phyloP scores from a whole-genome alignment of 2,888 invertebrate genomes.

The Mellilla xanthometata region DNA sequence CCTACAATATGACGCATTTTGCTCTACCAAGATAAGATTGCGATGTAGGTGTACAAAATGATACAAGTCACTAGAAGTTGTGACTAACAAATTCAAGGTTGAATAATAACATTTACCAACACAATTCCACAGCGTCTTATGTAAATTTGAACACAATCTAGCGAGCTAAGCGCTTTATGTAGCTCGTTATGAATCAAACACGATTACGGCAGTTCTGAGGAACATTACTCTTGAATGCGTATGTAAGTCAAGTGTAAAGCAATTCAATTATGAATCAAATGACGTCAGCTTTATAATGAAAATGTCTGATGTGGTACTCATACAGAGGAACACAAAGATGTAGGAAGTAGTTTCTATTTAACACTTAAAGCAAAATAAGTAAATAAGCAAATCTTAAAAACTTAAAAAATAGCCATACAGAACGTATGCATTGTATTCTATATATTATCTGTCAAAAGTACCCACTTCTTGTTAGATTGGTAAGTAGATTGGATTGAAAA shows the following conservation, averaged over 20 bases:
- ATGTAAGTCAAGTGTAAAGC: conserved; percentile 37
- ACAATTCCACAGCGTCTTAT: conserved; percentile 29
- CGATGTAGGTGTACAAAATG: conserved; percentile 12
- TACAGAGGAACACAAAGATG: too few relatives aligned
- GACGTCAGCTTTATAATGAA: conserved; percentile 33
- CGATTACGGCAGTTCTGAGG: conserved; percentile 25
- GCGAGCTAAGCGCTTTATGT: conserved; percentile 13
- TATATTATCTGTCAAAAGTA: too few relatives aligned
- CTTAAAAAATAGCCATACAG: too few relatives aligned
- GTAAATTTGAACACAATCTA: conserved; percentile 32
- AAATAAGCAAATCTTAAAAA: too few relatives aligned
- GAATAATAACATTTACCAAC: conserved; percentile 30
- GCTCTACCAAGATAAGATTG: conserved; percentile 26
- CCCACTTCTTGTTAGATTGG: too few relatives aligned
- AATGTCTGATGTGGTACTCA: background rate
- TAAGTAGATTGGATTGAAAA: too few relatives aligned
- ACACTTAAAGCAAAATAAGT: too few relatives aligned
- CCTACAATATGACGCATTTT: conserved; percentile 18
- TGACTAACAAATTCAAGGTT: conserved; percentile 47
- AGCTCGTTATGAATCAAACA: conserved; percentile 25
- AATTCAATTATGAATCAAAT: conserved; percentile 35
- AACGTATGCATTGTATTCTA: too few relatives aligned
- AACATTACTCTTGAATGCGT: conserved; percentile 21
- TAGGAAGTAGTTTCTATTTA: too few relatives aligned
- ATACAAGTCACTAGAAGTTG: conserved; percentile 12